Base-by-base conservation (phyloP, 2,113 vertebrate genomes). In the Carassius auratus region DNA sequence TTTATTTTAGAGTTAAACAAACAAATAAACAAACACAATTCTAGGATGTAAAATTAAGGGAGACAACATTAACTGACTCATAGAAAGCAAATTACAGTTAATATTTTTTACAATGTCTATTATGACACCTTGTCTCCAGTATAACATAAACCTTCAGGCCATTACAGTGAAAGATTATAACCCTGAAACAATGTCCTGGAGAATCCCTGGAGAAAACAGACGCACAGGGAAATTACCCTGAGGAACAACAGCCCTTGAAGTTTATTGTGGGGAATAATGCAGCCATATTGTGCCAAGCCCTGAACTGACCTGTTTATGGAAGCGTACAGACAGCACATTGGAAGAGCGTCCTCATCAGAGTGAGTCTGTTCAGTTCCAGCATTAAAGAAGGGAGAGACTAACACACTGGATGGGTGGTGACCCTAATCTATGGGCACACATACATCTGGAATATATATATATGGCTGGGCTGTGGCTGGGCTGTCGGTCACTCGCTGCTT, bases 231-330 rank as follows among this genome's bases (percentile, higher is more conserved):
- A 91, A 94, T 93, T 91, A 92, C 90, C 88, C 89, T 89, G 64
- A 87, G 89, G 85, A 92, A 93, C 91, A 88, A 89, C 89, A 86
- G 78, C 81, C 75, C 90, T 92, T 92, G 88, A 92, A 92, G 89
- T 93, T 90, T 90, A 86, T 45, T 88, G 89, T 76, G 87, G 84
- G 85, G 85, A 82, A 86, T 69, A 84, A 83, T 89, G 85, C 55
- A 62, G 84, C 68, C 76, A 89, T 76, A 91, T 92, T 89, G 91
- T 89, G 83, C 83, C 88, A 91, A 92, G 91, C 92, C 85, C 83
- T 68, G 59, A 21, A n/a, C 88, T 95, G 92, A 94, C 93, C 93
- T 92, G 92, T 90, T 91, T 91, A 93, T 26, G 85, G 91, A 92
- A 89, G 90, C 92, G 90, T 87, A 82, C 86, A 68, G 62, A 15